Conservation (phyloP, 1,140 invertebrate species). For the Saccostrea echinata region DNA sequence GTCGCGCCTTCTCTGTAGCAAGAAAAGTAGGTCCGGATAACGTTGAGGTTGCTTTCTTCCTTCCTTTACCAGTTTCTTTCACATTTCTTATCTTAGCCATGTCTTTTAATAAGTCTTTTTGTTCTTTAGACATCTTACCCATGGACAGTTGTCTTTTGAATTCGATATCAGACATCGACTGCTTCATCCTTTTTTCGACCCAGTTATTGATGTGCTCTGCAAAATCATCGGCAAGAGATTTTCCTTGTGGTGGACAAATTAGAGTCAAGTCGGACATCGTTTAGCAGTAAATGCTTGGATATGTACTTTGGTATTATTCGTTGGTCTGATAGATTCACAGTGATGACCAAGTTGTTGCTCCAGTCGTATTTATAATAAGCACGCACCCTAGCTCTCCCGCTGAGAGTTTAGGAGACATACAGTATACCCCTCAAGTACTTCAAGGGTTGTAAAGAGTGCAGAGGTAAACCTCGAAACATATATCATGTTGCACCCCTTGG, state of each 20-base stretch:
- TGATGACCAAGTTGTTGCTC: not conserved
- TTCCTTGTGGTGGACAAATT: slow-evolving; percentile 40
- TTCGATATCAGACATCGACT: slow-evolving; percentile 39
- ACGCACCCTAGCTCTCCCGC: not conserved
- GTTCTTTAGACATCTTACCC: slow-evolving; percentile 42
- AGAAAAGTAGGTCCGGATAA: slow-evolving; percentile 38
- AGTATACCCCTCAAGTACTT: not conserved
- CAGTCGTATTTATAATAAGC: slow-evolving; percentile 1
- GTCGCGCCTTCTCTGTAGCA: slow-evolving; percentile 35
- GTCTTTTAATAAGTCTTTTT: slow-evolving; percentile 39
- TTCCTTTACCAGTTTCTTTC: not conserved
- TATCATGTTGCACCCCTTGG: slow-evolving; percentile 29
- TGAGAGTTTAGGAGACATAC: not conserved
- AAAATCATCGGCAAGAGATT: slow-evolving; percentile 39
- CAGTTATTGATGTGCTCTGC: slow-evolving; percentile 43
- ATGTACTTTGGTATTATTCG: not conserved
- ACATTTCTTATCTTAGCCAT: slow-evolving; percentile 39
- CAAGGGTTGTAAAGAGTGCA: not conserved
- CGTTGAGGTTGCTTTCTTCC: slow-evolving; percentile 6
- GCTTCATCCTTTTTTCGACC: slow-evolving; percentile 43
- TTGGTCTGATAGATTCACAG: not conserved
- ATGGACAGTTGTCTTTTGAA: slow-evolving; percentile 21
- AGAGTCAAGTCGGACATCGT: not conserved
- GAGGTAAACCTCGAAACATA: not conserved
- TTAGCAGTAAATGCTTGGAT: slow-evolving; percentile 15